Conservation (phyloP, 1,140 invertebrate genomes). For the Caligus rogercresseyi region DNA sequence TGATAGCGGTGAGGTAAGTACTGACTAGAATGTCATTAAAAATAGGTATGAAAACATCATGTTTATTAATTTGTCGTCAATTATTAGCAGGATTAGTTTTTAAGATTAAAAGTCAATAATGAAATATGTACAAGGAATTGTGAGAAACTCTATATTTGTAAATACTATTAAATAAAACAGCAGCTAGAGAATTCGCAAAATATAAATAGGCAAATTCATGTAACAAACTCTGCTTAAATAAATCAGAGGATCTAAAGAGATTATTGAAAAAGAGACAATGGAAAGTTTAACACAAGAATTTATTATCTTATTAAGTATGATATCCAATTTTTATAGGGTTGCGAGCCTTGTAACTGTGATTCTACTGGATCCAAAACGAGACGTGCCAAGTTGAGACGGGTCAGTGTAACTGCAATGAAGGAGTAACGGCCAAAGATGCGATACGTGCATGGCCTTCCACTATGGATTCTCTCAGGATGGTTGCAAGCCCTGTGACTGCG, state of each 20-base stretch:
- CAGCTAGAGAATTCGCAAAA: neutral
- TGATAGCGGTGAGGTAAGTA: slow-evolving; percentile 44
- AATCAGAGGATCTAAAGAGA: too few relatives aligned
- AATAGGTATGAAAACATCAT: too few relatives aligned
- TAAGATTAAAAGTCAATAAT: too few relatives aligned
- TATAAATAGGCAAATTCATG: slow-evolving; percentile 12
- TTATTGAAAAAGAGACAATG: too few relatives aligned
- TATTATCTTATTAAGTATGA: neutral
- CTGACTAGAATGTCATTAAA: too few relatives aligned
- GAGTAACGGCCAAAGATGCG: slow-evolving; percentile 67
- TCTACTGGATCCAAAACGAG: slow-evolving; percentile 59
- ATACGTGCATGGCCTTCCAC: slow-evolving; percentile 60
- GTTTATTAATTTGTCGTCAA: too few relatives aligned
- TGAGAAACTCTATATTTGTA: too few relatives aligned
- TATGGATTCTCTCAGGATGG: slow-evolving; percentile 75
- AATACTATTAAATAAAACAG: too few relatives aligned
- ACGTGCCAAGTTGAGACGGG: slow-evolving; percentile 62
- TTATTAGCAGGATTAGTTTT: too few relatives aligned
- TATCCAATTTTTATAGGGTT: slow-evolving; percentile 38
- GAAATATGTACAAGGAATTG: too few relatives aligned
- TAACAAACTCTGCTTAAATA: too few relatives aligned
- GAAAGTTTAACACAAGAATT: neutral
- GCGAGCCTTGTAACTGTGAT: slow-evolving; percentile 67
- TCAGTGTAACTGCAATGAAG: slow-evolving; percentile 61
- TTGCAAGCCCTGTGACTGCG: slow-evolving; percentile 69